Conservation (phyloP, 2,113 vertebrate species). For the Antigone vipio region DNA sequence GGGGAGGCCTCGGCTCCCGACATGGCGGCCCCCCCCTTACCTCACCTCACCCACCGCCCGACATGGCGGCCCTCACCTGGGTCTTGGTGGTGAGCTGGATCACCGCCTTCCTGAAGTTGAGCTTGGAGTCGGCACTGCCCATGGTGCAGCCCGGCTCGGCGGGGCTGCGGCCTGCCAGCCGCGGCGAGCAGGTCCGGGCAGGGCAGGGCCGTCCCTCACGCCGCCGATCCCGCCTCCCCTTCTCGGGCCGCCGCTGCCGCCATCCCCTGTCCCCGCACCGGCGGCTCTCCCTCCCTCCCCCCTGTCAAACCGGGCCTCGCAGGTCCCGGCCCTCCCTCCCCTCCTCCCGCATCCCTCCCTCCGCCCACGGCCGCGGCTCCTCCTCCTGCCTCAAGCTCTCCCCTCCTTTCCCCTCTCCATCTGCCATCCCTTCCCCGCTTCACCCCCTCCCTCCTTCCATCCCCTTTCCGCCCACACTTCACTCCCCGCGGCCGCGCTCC, state of each 20-base stretch:
- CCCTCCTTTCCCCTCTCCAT: not conserved
- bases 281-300: not conserved
- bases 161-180: not conserved
- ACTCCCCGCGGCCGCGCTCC: not conserved
- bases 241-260: not conserved
- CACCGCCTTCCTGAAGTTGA: constrained; percentile 97
- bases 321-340: not conserved
- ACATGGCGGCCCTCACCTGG: constrained; percentile 78
- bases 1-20: not conserved
- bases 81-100: constrained; percentile 98
- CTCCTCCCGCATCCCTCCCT: not conserved
- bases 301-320: constrained; percentile 4
- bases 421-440: rapidly evolving
- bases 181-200: not conserved
- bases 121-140: constrained; percentile 94
- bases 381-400: not conserved
- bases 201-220: not conserved
- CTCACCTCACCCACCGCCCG: constrained; percentile 68
- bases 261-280: not conserved
- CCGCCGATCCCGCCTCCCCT: not conserved
- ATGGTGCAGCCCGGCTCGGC: constrained; percentile 68
- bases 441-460: no score
- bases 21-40: not conserved
- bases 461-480: not conserved
- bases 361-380: not conserved